phyloP scores from a whole-genome alignment of 2,797 vertebrate genomes.

The Periparus ater region DNA sequence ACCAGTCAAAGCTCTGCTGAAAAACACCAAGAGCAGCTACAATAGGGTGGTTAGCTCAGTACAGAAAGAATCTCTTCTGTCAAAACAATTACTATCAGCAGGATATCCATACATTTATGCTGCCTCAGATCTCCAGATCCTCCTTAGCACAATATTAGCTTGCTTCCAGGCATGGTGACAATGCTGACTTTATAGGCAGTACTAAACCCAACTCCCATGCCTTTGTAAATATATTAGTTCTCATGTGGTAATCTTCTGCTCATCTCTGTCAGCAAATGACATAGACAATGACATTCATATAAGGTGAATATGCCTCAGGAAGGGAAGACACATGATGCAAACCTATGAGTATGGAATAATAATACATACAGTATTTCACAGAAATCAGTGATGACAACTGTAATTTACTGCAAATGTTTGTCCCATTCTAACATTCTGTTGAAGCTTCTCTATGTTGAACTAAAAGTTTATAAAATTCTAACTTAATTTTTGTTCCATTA shows the following conservation, averaged over 20 bases:
- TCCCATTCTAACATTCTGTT: not conserved
- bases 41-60: not conserved
- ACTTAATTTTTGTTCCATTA: not conserved
- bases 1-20: not conserved
- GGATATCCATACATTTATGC: not conserved
- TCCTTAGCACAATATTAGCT: not conserved
- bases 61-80: not conserved
- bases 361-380: not conserved
- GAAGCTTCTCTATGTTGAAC: not conserved
- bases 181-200: not conserved
- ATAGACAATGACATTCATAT: not conserved
- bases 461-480: not conserved
- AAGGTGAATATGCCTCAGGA: not conserved
- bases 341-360: not conserved
- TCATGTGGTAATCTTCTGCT: not conserved
- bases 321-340: not conserved
- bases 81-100: not conserved
- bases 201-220: not conserved
- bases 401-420: not conserved
- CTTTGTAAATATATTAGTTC: not conserved
- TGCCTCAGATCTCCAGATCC: not conserved
- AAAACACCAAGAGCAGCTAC: not conserved
- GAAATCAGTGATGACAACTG: not conserved
- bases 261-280: not conserved
- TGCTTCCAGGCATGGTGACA: not conserved